Evolutionary conservation across 2,797 vertebrate species (phyloP), one percentile per base, ranked within the genome.

Genomic region (Chrysocyon brachyurus): DNA sequence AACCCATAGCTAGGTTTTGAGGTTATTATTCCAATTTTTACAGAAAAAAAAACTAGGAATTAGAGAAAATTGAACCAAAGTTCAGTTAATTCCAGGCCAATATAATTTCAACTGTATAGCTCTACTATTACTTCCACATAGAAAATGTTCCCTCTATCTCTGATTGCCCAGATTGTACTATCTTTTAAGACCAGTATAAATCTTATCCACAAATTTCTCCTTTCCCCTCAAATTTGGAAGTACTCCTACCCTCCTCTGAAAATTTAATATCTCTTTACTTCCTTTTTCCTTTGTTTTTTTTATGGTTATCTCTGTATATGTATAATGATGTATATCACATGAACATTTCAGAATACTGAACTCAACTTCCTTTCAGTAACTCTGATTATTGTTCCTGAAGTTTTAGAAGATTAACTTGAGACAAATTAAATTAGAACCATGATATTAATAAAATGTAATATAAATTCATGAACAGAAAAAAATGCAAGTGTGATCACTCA

Each of bases 381-480:
- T 87, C 24, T 86, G 28, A 64, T 36, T 79, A 64, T 86, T 95
- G 24, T 68, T 79, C 70, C 77, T 59, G 3, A 94, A 78, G 66
- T 84, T 94, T 91, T 28, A 40, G 28, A 92, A 86, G 40, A 84
- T 56, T 90, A 86, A 88, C 92, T 72, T 88, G 28, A 94, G 21
- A 91, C 40, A 95, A 36, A 68, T 94, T 28, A 96, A 89, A 87
- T 95, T 54, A 92, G 59, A 96, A 46, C 6, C 28, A 88, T 12
- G 31, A 86, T 56, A 24, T 90, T 66, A 94, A 93, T 59, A 97
- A 96, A 87, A 96, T 40, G 79, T 93, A 40, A 66, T 70, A 94
- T 49, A 94, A 97, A 95, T 12, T 70, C 96, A 95, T 93, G 21
- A 11, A 92, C 70, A 95, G 94, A 61, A 96, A 97, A 84, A 98